These are phyloP conservation scores for Laterallus jamaicensis DNA, from an alignment of 2,113 vertebrate species.

Conservation along the genomic window DNA sequence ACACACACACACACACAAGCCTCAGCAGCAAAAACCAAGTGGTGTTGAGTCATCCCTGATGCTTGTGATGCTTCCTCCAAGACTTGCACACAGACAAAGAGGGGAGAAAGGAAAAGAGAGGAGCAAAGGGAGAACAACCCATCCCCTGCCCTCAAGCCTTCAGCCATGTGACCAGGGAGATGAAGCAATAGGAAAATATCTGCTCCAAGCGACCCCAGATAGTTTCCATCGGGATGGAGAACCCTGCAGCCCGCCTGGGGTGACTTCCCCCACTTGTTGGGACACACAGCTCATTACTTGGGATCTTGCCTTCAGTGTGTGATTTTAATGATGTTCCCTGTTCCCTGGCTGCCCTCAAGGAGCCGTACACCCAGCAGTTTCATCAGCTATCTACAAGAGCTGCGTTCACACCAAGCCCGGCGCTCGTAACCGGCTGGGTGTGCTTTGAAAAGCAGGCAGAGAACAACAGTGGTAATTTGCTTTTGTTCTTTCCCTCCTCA, in stretches of 20 bases:
- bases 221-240: not conserved
- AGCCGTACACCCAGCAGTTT: not conserved
- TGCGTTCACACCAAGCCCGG: not conserved
- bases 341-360: not conserved
- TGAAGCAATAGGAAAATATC: not conserved
- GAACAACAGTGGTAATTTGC: too few relatives aligned
- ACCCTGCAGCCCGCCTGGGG: not conserved
- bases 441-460: too few relatives aligned
- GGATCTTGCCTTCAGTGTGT: not conserved
- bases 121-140: fast-evolving
- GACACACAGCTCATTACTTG: not conserved
- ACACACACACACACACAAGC: too few relatives aligned
- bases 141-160: not conserved
- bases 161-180: fast-evolving
- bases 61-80: not conserved
- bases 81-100: fast-evolving
- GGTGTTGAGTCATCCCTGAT: fast-evolving
- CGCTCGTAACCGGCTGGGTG: not conserved
- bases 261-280: not conserved
- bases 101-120: not conserved
- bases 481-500: not conserved
- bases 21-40: fast-evolving
- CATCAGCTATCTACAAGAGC: not conserved
- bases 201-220: fast-evolving
- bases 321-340: not conserved